Evolutionary conservation across 2,888 invertebrate genomes (phyloP).

Genomic region (Drosophila setosimentum): DNA sequence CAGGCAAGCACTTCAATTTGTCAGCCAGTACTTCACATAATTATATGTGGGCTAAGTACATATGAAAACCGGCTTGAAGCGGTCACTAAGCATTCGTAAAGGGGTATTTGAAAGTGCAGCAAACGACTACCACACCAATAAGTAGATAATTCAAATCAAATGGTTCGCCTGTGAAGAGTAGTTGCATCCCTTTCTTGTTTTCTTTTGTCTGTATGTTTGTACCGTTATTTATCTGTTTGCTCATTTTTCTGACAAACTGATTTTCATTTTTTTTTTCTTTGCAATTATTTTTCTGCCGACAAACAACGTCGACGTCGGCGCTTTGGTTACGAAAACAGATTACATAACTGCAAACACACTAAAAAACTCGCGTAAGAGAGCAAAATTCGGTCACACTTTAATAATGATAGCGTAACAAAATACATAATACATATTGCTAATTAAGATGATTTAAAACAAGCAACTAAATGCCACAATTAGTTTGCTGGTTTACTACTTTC

Average conservation of each 20-base stretch:
- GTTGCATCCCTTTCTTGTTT: constrained; percentile 39
- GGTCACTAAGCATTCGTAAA: constrained; percentile 43
- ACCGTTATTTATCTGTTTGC: constrained; percentile 60
- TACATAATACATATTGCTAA: constrained; percentile 19
- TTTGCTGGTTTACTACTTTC: not conserved
- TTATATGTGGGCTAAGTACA: constrained; percentile 38
- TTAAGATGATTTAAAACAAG: constrained; percentile 14
- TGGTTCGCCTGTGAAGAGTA: constrained; percentile 31
- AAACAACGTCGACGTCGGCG: constrained; percentile 54
- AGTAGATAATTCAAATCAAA: constrained; percentile 36
- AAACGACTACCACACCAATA: constrained; percentile 31
- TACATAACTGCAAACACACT: constrained; percentile 68
- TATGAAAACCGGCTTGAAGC: constrained; percentile 55
- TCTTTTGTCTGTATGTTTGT: constrained; percentile 28
- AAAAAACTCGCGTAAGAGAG: constrained; percentile 49
- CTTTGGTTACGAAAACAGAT: constrained; percentile 77
- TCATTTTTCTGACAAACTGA: constrained; percentile 53
- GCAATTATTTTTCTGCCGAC: constrained; percentile 30
- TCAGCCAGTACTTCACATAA: constrained; percentile 19
- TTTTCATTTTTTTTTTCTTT: constrained; percentile 46
- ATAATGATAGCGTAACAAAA: constrained; percentile 31
- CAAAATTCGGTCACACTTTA: constrained; percentile 32
- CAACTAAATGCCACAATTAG: constrained; percentile 7
- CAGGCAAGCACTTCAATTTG: constrained; percentile 25
- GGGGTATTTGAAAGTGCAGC: constrained; percentile 60